phyloP scores from a whole-genome alignment of 92 coral and sea anemone species.

The Zoanthus gigantus region DNA sequence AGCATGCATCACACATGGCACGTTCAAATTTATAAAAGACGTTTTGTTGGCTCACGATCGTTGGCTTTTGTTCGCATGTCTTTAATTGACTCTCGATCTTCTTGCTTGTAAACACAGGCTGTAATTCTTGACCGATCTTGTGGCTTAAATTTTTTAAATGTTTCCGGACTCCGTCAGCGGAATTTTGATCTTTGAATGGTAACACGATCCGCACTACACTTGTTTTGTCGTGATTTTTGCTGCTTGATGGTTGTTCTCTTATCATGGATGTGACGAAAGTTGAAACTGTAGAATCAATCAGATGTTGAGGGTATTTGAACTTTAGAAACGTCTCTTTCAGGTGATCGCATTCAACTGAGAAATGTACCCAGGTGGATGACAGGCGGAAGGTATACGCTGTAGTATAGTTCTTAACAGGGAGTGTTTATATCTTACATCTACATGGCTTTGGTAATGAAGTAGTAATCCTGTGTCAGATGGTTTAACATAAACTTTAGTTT shows the following conservation, averaged over 20 bases:
- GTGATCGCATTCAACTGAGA: background rate
- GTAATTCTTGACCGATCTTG: constrained; percentile 2
- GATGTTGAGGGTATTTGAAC: background rate
- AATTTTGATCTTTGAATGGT: background rate
- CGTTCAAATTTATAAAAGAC: too few species aligned
- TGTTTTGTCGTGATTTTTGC: background rate
- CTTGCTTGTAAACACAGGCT: background rate
- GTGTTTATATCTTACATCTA: constrained; percentile 15
- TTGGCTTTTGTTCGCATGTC: background rate
- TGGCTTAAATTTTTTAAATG: constrained; percentile 7
- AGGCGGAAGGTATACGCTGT: background rate
- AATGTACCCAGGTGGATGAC: background rate
- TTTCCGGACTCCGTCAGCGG: constrained; percentile 3
- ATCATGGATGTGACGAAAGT: background rate
- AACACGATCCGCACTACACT: too few species aligned
- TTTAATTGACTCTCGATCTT: background rate
- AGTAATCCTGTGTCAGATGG: background rate
- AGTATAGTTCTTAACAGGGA: constrained; percentile 14
- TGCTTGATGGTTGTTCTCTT: constrained; percentile 2
- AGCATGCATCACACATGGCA: too few species aligned
- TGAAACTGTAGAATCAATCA: too few species aligned
- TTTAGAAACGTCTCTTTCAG: constrained; percentile 11
- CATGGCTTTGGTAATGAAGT: constrained; percentile 5
- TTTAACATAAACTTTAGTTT: constrained; percentile 11
- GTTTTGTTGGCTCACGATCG: background rate